phyloP scores from a whole-genome alignment of 2,888 invertebrate genomes.

The Arrhopalites spinosus region DNA sequence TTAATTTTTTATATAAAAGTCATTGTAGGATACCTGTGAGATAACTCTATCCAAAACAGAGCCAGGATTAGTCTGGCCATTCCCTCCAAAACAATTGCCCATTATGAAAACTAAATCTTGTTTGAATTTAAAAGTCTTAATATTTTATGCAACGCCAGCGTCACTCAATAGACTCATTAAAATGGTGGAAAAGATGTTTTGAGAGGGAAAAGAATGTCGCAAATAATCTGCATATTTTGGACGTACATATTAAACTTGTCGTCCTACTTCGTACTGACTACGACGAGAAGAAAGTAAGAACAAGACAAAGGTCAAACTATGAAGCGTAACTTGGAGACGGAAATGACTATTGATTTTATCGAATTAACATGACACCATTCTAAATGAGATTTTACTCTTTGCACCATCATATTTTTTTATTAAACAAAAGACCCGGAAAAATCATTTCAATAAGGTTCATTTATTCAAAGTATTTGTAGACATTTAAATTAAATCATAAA shows the following conservation, averaged over 20 bases:
- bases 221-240: background rate
- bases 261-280: background rate
- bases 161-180: background rate
- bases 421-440: no score
- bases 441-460: no score
- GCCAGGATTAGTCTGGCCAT: slow-evolving; percentile 61
- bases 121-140: background rate
- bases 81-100: slow-evolving; percentile 45
- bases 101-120: slow-evolving; percentile 30
- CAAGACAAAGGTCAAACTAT: background rate
- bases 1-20: background rate
- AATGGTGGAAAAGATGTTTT: background rate
- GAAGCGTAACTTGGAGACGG: background rate
- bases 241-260: background rate
- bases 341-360: background rate
- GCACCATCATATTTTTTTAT: background rate
- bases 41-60: slow-evolving; percentile 88
- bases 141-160: background rate
- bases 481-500: no score
- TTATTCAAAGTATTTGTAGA: no score
- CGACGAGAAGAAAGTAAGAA: no score
- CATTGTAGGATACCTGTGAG: slow-evolving; percentile 65
- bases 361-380: no score
- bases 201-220: background rate
- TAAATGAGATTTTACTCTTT: background rate